These are phyloP conservation scores for Arctia plantaginis DNA, from an alignment of 2,888 invertebrate genomes.

Conservation along the genomic window DNA sequence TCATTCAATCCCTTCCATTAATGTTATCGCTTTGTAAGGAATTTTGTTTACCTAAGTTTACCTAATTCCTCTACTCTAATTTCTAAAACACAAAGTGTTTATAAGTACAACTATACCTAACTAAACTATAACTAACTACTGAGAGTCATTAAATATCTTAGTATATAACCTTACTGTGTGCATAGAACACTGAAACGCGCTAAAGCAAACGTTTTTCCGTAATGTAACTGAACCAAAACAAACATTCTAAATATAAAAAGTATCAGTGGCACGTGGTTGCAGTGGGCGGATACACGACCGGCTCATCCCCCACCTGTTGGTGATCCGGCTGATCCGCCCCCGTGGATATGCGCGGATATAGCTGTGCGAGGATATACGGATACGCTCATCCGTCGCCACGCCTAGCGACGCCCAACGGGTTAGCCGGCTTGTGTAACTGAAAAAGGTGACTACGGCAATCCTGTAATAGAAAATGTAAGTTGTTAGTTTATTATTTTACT, in stretches of 20 bases:
- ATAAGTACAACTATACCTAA: background rate
- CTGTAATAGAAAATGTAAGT: background rate
- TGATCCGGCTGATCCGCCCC: constrained; percentile 84
- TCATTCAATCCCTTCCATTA: background rate
- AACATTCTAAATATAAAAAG: constrained; percentile 33
- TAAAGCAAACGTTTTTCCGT: background rate
- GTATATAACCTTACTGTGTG: background rate
- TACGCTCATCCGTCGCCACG: constrained; percentile 71
- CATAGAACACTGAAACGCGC: background rate
- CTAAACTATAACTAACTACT: background rate
- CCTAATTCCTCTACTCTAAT: background rate
- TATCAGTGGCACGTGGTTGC: constrained; percentile 67
- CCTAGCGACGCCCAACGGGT: constrained; percentile 68
- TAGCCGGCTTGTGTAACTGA: constrained; percentile 31
- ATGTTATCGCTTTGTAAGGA: too few species aligned
- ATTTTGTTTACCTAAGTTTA: too few species aligned
- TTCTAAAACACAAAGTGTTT: background rate
- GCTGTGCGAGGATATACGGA: constrained; percentile 66
- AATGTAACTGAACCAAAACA: background rate
- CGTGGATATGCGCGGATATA: constrained; percentile 78
- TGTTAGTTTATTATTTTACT: background rate
- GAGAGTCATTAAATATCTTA: background rate
- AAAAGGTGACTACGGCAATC: constrained; percentile 15
- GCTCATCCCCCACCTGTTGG: constrained; percentile 87
- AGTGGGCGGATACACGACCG: constrained; percentile 78